Evolutionary conservation across 2,113 vertebrate genomes (phyloP).

Genomic region (Chunga burmeisteri): DNA sequence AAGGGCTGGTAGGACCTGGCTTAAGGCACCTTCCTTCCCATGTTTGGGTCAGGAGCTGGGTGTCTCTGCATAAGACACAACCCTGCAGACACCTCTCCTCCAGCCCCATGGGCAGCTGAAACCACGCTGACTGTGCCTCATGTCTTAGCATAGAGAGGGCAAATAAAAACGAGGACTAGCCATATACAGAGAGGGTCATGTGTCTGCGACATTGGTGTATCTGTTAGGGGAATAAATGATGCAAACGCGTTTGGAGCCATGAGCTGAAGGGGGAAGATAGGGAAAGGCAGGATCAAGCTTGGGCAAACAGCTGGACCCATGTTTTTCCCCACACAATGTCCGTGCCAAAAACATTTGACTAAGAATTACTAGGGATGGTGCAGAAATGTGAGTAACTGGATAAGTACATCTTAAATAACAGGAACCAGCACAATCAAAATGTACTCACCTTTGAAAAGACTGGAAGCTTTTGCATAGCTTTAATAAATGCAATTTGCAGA

Average conservation of each 20-base stretch:
- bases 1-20: not conserved
- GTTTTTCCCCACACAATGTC: not conserved
- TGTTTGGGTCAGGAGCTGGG: not conserved
- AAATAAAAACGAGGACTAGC: not conserved
- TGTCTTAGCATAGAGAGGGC: not conserved
- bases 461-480: not conserved
- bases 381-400: not conserved
- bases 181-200: accelerated
- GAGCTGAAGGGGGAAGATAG: not conserved
- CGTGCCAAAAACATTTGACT: not conserved
- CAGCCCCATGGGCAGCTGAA: not conserved
- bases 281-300: not conserved
- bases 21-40: not conserved
- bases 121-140: not conserved
- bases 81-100: not conserved
- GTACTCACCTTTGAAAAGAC: not conserved
- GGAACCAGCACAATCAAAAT: not conserved
- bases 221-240: not conserved
- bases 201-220: accelerated
- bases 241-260: accelerated
- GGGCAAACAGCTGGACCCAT: not conserved
- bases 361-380: not conserved
- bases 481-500: constrained; percentile 26
- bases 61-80: not conserved
- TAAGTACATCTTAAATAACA: not conserved